Evolutionary conservation across 2,888 invertebrate genomes (phyloP), one percentile per base, ranked within the genome.

Genomic region (Drosophila tripunctata): DNA sequence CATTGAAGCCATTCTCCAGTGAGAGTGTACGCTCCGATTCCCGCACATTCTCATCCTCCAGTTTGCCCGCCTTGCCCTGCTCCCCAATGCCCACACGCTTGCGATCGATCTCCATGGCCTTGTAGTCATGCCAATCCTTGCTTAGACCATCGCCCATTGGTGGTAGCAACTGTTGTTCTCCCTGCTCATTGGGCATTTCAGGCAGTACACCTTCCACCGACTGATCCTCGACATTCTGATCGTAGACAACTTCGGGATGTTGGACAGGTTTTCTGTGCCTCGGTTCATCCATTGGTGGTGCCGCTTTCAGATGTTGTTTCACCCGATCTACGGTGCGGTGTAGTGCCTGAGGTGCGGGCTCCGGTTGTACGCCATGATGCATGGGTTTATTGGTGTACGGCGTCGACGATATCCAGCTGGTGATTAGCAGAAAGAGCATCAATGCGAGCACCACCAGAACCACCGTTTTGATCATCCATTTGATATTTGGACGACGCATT

Each of bases 1-100:
- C 99, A 91, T 99, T 98, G 90, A 98, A 99, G 0, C 99, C 99
- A 90, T 99, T 99, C 12, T 95, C 96, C 83, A 95, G 93, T 88
- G 96, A 98, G 30, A 98, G 91, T 24, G 65, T 70, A 3, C 75
- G 79, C 51, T 93, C 92, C 50, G 95, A 93, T 80, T 96, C 96
- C 15, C 93, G 87, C 0, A 91, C 90, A 10, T 93, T 93, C 15
- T 94, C 94, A 8, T 93, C 92, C 4, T 93, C 92, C 10, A 96
- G 90, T 71, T 92, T 92, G 6, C 95, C 96, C 0, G 94, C 92
- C 66, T 92, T 91, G 0, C 96, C 96, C 38, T 95, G 95, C 87
- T 96, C 96, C 0, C 96, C 96, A 5, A 93, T 92, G 10, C 96
- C 95, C 65, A 91, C 92, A 57, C 95, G 93, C n/a, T 78, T 58